Percentiles rank a stretch among this genome's conserved stretches.
phyloP scores from a whole-genome alignment of 2,797 vertebrate species.

The Bovichtus diacanthus region DNA sequence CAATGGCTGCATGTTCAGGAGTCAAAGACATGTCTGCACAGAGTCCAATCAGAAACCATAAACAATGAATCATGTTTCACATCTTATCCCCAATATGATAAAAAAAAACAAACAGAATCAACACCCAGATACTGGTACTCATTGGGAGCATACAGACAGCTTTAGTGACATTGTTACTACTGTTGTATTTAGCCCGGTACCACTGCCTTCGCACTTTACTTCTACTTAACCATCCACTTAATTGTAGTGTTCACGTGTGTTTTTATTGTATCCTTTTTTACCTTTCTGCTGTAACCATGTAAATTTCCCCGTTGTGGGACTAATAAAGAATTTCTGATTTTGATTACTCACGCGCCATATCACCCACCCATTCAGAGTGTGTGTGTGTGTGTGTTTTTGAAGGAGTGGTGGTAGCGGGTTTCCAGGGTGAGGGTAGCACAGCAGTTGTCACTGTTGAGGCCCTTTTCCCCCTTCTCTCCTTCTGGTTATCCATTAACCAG shows the following conservation, averaged over 20 bases:
- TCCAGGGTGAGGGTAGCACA: constrained; percentile 43
- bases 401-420: constrained; percentile 19
- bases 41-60: not conserved
- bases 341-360: constrained; percentile 13
- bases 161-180: too few species aligned
- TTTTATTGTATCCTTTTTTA: too few species aligned
- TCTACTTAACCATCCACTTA: too few species aligned
- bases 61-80: constrained; percentile 4
- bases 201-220: too few species aligned
- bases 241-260: too few species aligned
- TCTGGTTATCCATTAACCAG: constrained; percentile 63
- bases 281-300: too few species aligned
- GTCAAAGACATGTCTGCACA: not conserved
- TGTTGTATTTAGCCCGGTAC: too few species aligned
- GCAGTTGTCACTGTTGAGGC: constrained; percentile 50
- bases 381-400: constrained; percentile 4
- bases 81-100: not conserved
- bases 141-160: not conserved
- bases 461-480: not conserved
- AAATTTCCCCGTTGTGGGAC: too few species aligned
- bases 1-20: not conserved
- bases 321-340: too few species aligned
- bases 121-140: not conserved
- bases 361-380: constrained; percentile 9
- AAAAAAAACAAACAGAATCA: not conserved